Conservation (phyloP, 2,797 vertebrate genomes). For the Falco rusticolus region DNA sequence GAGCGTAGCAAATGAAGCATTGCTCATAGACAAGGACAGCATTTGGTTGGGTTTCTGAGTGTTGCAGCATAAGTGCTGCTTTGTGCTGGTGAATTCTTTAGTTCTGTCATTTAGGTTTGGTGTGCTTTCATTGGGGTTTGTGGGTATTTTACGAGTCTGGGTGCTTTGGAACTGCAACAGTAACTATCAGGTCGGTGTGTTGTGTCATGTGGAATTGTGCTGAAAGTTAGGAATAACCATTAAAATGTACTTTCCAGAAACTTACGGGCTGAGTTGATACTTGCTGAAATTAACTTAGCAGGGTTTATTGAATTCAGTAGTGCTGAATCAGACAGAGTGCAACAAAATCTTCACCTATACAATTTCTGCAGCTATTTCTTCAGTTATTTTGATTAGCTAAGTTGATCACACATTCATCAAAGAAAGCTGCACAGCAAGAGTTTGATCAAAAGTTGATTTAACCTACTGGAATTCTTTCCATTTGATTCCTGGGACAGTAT, state of each 20-base stretch:
- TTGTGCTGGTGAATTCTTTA: background rate
- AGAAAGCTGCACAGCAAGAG: background rate
- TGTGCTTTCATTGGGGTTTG: background rate
- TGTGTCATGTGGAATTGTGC: background rate
- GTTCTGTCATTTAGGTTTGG: background rate
- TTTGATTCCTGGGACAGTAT: background rate
- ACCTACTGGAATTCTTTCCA: background rate
- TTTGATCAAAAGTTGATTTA: background rate
- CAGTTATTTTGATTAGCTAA: background rate
- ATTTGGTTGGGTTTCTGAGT: background rate
- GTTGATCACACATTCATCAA: background rate
- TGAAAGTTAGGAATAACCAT: background rate
- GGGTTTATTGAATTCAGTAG: background rate
- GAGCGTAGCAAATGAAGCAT: background rate
- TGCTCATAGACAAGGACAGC: background rate
- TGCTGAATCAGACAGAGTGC: background rate
- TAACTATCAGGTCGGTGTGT: background rate
- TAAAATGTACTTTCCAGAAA: background rate
- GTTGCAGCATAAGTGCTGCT: background rate
- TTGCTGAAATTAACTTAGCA: background rate
- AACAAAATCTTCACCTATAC: background rate
- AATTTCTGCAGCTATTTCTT: background rate
- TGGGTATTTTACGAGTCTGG: background rate
- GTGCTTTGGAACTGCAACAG: background rate
- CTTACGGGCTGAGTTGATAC: rapidly evolving